A percentile compares a stretch with the other conserved stretches of the same genome.
These are phyloP conservation scores for Psephotus haematonotus DNA, from an alignment of 2,113 vertebrate species.

Conservation along the genomic window DNA sequence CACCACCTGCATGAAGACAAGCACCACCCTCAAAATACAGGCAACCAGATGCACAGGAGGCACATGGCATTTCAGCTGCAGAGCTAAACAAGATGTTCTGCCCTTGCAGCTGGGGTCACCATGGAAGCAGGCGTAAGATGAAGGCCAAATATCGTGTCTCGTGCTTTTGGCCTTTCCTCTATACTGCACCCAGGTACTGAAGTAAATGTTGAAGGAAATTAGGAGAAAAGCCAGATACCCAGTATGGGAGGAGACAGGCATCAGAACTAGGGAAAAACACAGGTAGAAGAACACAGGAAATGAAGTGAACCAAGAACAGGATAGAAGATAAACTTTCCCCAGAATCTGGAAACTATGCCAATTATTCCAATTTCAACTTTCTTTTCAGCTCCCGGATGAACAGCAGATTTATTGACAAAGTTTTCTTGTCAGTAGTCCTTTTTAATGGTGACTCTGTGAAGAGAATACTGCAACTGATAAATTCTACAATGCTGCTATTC, in stretches of 20 bases:
- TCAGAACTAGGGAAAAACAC: neutral
- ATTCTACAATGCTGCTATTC: neutral
- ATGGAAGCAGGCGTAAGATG: neutral
- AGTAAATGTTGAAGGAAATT: neutral
- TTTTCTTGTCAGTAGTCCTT: neutral
- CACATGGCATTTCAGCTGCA: neutral
- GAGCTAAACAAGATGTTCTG: neutral
- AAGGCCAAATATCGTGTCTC: neutral
- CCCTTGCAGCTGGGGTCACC: neutral
- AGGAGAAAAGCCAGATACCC: neutral
- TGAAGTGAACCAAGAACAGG: neutral
- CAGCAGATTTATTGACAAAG: neutral
- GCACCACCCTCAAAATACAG: neutral
- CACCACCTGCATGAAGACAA: slow-evolving; percentile 5
- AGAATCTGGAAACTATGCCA: neutral
- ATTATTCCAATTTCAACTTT: neutral
- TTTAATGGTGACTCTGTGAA: neutral
- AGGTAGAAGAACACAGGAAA: neutral
- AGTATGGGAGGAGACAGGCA: neutral
- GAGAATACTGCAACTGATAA: neutral
- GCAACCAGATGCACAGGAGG: neutral
- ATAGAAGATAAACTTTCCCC: neutral
- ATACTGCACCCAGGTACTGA: neutral
- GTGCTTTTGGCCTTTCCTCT: neutral
- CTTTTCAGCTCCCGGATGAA: neutral